Conservation (phyloP, 2,113 vertebrate species). For the Vulpes lagopus region DNA sequence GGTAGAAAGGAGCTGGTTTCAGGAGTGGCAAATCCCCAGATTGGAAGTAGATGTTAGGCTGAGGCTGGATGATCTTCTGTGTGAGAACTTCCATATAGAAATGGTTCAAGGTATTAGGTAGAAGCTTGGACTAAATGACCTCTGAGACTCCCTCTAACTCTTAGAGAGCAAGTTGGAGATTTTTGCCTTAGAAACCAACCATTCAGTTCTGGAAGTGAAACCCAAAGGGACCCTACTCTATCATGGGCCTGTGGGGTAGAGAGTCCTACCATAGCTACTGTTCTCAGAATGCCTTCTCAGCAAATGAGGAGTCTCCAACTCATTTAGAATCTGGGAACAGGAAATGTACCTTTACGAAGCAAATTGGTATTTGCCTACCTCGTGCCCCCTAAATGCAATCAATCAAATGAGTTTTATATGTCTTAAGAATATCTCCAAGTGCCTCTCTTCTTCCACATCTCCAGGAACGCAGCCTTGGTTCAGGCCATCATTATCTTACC, state of each 20-base stretch:
- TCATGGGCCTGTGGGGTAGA: background rate
- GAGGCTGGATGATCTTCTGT: background rate
- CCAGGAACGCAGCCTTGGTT: background rate
- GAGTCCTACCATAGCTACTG: background rate
- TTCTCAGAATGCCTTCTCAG: background rate
- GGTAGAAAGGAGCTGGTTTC: background rate
- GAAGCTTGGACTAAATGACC: background rate
- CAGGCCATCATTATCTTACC: background rate
- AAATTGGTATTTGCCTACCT: background rate
- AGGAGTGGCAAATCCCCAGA: background rate
- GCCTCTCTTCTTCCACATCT: background rate
- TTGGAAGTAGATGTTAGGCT: background rate
- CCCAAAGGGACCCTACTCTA: background rate
- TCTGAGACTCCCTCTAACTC: background rate
- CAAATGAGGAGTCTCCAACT: background rate
- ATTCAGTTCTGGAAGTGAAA: background rate
- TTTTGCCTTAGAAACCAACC: background rate
- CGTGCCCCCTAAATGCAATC: background rate
- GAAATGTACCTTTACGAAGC: background rate
- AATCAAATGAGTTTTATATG: background rate
- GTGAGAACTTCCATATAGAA: background rate
- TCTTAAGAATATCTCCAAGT: background rate
- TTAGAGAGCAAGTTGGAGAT: background rate
- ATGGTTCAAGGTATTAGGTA: background rate
- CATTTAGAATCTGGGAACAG: background rate